phyloP scores from a whole-genome alignment of 1,140 invertebrate species.

The Phymorhynchus buccinoides region DNA sequence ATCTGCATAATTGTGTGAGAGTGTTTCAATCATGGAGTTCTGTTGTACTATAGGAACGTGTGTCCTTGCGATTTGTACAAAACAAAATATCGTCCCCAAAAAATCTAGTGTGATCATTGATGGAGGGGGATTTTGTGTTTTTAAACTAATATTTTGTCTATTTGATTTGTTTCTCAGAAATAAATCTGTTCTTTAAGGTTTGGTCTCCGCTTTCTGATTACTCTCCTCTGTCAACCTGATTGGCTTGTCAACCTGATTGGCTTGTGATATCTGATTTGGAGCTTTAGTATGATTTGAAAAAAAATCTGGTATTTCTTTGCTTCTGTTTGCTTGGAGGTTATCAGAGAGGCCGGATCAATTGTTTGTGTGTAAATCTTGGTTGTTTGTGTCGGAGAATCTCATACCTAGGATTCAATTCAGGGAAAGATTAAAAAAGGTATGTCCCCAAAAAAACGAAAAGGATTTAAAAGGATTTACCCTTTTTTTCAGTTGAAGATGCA shows the following conservation, averaged over 20 bases:
- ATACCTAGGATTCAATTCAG: too few species aligned
- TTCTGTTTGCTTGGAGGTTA: too few species aligned
- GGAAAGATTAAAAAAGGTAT: too few species aligned
- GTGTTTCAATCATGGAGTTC: constrained; percentile 14
- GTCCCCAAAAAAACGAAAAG: too few species aligned
- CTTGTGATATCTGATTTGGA: not conserved
- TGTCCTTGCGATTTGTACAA: constrained; percentile 23
- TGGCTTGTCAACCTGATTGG: too few species aligned
- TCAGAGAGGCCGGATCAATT: too few species aligned
- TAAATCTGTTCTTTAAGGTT: constrained; percentile 41
- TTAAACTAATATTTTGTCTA: constrained; percentile 36
- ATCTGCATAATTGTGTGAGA: constrained; percentile 36
- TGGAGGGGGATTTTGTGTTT: constrained; percentile 37
- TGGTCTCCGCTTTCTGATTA: not conserved
- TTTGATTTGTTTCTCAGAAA: constrained; percentile 41
- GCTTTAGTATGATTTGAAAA: too few species aligned
- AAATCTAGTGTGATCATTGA: constrained; percentile 16
- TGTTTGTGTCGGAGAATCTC: too few species aligned
- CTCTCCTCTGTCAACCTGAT: not conserved
- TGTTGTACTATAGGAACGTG: constrained; percentile 22
- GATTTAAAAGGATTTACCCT: too few species aligned
- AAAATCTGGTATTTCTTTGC: too few species aligned
- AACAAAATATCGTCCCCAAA: not conserved
- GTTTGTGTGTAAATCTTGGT: too few species aligned
- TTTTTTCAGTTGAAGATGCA: too few species aligned